Base-by-base conservation (phyloP, 2,797 vertebrate species). In the Antennarius maculatus region DNA sequence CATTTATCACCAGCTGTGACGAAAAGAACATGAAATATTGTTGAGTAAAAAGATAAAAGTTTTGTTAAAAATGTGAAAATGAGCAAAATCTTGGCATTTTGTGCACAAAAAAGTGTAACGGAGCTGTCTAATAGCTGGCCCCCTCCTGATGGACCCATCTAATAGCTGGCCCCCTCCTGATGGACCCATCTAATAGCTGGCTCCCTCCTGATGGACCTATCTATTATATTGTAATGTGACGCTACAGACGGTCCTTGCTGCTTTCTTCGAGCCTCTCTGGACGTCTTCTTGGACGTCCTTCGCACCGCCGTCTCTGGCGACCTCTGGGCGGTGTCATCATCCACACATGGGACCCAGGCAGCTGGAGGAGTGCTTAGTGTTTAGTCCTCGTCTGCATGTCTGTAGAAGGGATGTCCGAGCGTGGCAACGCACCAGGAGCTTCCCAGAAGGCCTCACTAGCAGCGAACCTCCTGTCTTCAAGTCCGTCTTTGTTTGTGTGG, bases 291-390 rank as follows among this genome's bases (percentile, higher is more conserved):
- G 80, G 84, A 81, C 45, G 48, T n/a, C 60, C 70, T 81, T 71
- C 74, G 66, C 8, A 54, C 34, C 4, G 71, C 71, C n/a, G n/a
- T 76, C 76, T 78, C 68, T 54, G 57, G 56, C 16, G 14, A 77
- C 68, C 76, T 81, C 78, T 73, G 83, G 81, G 69, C 53, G 71
- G 71, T 82, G 71, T 68, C 68, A 54, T 61, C 42, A 13, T 66
- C 76, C 75, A 79, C 74, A 42, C 76, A 47, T 77, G 86, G 80
- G 81, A 83, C 72, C 60, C 37, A 2, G 60, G 71, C 80, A 88
- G 84, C 85, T 88, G 79, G 74, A 84, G 66, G 82, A 86, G 67
- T 42, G 66, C 71, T 87, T 84, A 74, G 78, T 82, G 79, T 86
- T 85, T 85, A 76, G 72, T 80, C 78, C 64, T 84, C 45, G n/a